A percentile compares a stretch with the other conserved stretches of the same genome.
These are phyloP conservation scores for Apistogramma diplotaenia DNA, from an alignment of 2,113 vertebrate species.

Conservation along the genomic window DNA sequence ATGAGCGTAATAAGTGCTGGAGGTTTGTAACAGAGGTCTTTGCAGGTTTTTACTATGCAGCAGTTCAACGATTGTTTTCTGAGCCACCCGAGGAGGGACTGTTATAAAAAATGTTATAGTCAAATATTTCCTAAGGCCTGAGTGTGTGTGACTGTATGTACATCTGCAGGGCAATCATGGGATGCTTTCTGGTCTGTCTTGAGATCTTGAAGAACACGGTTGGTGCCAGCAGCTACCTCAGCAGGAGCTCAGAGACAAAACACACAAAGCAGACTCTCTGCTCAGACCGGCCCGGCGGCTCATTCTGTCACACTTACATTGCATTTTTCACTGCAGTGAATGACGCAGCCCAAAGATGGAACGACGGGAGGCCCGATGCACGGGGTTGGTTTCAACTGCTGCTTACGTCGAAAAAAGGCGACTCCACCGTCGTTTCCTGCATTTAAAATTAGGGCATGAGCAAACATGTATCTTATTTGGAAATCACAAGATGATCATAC, in stretches of 20 bases:
- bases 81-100: background rate
- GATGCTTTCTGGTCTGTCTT: constrained; percentile 23
- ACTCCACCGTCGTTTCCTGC: background rate
- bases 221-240: constrained; percentile 20
- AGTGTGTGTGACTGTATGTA: constrained; percentile 16
- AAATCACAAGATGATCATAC: constrained; percentile 51
- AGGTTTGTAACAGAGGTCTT: background rate
- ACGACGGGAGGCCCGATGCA: background rate
- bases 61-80: background rate
- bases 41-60: background rate
- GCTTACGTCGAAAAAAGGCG: background rate
- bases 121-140: background rate
- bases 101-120: background rate
- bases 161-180: constrained; percentile 5
- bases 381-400: background rate
- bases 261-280: constrained; percentile 19
- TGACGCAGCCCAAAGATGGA: background rate
- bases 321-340: background rate
- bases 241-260: constrained; percentile 18
- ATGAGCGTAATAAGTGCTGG: background rate
- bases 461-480: constrained; percentile 12
- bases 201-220: constrained; percentile 10
- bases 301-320: background rate
- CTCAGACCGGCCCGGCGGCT: background rate
- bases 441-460: background rate